Percentiles rank a stretch among this genome's conserved stretches.
Conservation (phyloP, 2,113 vertebrate genomes). For the Alethe castanea region DNA sequence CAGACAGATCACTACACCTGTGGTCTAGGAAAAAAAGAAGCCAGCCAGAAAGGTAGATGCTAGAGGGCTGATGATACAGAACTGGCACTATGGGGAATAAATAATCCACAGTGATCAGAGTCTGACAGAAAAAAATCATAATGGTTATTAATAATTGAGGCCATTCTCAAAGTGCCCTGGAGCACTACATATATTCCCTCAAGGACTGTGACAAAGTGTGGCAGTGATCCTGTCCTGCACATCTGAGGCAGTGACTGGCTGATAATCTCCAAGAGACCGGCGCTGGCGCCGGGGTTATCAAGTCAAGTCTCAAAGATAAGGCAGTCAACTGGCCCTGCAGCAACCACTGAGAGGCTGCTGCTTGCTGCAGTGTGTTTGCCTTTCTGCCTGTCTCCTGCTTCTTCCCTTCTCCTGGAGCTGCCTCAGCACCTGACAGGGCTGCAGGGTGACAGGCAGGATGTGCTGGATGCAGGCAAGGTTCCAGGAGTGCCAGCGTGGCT, state of each 20-base stretch:
- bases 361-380: not conserved
- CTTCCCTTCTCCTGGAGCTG: not conserved
- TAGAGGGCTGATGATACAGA: not conserved
- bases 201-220: not conserved
- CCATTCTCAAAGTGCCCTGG: not conserved
- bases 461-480: not conserved
- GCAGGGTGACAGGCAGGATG: not conserved
- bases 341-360: not conserved
- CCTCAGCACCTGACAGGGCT: not conserved
- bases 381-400: not conserved
- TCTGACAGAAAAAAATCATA: not conserved
- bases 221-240: slow-evolving; percentile 33
- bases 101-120: slow-evolving; percentile 20
- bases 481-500: rapidly evolving
- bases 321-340: not conserved
- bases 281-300: slow-evolving; percentile 31
- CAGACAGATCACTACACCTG: not conserved
- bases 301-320: slow-evolving; percentile 36
- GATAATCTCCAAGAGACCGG: not conserved
- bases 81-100: not conserved
- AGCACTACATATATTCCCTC: not conserved
- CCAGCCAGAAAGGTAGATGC: not conserved
- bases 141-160: slow-evolving; percentile 38
- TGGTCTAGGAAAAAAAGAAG: not conserved
- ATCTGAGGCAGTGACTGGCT: not conserved